Base-by-base conservation (phyloP, 1,140 invertebrate species). In the Metaphire vulgaris region DNA sequence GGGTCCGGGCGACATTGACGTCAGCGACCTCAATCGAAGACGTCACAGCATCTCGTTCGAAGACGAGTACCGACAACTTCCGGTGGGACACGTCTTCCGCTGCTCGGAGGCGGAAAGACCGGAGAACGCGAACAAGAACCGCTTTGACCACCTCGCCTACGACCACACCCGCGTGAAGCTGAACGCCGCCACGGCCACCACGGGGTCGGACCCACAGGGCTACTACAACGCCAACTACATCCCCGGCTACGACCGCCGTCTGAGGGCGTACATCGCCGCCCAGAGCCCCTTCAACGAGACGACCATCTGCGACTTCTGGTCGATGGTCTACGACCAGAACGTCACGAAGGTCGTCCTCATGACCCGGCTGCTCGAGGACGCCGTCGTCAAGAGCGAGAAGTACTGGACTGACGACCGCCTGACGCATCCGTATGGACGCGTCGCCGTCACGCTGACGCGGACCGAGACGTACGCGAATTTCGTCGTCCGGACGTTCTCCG, bases 171-270 rank as follows among this genome's bases (percentile, higher is more conserved):
- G 82, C 16, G 83, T 85, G 0, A 72, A 80, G 15, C 76, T 84
- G 16, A n/a, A n/a, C n/a, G n/a, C n/a, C n/a, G 76, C 76, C 1
- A 81, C 82, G 72, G 69, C 65, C 6, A 79, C 80, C 65, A 79
- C 78, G 0, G 87, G 84, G 81, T 84, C 87, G 78, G 96, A 99
- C 85, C n/a, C n/a, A n/a, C n/a, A n/a, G n/a, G n/a, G n/a, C n/a
- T 99, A 99, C 83, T 98, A 99, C 78, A 99, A 99, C 87, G 96
- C 97, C 26, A 99, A 81, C 77, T 85, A 81, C 77, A 80, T 86
- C 2, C 77, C 81, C 30, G 82, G 82, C 1, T 33, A 76, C 70
- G 30, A 26, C 66, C 69, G 21, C n/a, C 14, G 30, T 70, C 70
- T 1, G 1, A 69, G 71, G 33, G 79, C 78, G 0, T 86, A 85